Evolutionary conservation across 1,140 invertebrate species (phyloP).

Genomic region (Papilio aristodemus): DNA sequence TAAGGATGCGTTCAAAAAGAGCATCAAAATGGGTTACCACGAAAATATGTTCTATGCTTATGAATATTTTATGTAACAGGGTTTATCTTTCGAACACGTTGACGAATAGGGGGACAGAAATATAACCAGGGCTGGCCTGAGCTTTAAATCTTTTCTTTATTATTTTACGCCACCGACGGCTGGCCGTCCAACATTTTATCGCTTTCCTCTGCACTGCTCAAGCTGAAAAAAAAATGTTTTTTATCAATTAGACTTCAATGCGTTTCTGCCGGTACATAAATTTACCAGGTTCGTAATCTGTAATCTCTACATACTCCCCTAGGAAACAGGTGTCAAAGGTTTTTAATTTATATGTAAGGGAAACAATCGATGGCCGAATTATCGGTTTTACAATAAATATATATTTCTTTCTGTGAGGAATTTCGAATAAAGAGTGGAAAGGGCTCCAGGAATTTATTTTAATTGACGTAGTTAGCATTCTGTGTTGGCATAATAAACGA

Average conservation of each 20-base stretch:
- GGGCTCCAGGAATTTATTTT: too few species aligned
- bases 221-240: constrained; percentile 65
- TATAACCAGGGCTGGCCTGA: constrained; percentile 50
- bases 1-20: constrained; percentile 26
- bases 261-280: too few species aligned
- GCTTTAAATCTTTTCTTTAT: constrained; percentile 67
- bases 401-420: too few species aligned
- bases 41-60: constrained; percentile 44
- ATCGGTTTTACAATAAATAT: too few species aligned
- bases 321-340: too few species aligned
- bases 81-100: constrained; percentile 35
- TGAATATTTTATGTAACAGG: constrained; percentile 39
- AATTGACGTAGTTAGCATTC: too few species aligned
- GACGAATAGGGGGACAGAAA: constrained; percentile 43
- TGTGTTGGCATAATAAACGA: too few species aligned
- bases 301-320: too few species aligned
- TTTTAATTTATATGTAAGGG: too few species aligned
- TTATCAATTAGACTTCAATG: not conserved
- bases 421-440: too few species aligned
- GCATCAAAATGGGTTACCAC: constrained; percentile 35
- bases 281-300: too few species aligned
- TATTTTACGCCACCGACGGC: constrained; percentile 82
- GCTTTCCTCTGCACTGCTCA: constrained; percentile 84
- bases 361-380: too few species aligned
- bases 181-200: constrained; percentile 85